A percentile compares a stretch with the other conserved stretches of the same genome.
phyloP scores from a whole-genome alignment of 2,888 invertebrate genomes.

The Agapostemon virescens region DNA sequence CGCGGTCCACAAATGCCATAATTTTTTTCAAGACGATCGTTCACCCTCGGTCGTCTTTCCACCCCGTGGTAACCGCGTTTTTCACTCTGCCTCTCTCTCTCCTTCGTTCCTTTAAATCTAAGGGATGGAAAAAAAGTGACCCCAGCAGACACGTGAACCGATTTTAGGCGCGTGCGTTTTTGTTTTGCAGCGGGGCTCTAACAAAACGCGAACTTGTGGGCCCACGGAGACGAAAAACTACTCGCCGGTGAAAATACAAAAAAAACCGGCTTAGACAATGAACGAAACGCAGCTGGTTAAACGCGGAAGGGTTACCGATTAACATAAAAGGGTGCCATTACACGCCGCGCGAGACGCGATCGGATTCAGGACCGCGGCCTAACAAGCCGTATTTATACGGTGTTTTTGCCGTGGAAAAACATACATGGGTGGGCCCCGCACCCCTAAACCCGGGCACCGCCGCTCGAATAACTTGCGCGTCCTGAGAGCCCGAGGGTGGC shows the following conservation, averaged over 20 bases:
- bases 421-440: conserved; percentile 31
- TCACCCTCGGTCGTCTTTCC: conserved; percentile 15
- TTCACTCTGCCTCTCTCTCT: conserved; percentile 25
- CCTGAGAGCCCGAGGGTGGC: background rate
- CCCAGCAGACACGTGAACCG: conserved; percentile 51
- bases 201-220: conserved; percentile 59
- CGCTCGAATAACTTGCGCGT: background rate
- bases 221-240: conserved; percentile 50
- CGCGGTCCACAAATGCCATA: background rate
- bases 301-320: conserved; percentile 78
- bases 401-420: conserved; percentile 48
- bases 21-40: conserved; percentile 29
- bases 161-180: conserved; percentile 56
- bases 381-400: conserved; percentile 55
- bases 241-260: conserved; percentile 1
- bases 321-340: conserved; percentile 79
- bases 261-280: conserved; percentile 70
- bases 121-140: conserved; percentile 49
- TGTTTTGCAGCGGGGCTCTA: conserved; percentile 48
- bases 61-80: conserved; percentile 44
- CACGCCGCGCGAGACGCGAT: conserved; percentile 66
- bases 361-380: conserved; percentile 48
- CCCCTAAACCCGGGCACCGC: background rate
- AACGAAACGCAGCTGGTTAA: conserved; percentile 76
- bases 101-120: conserved; percentile 12